Percentiles rank a stretch among this genome's conserved stretches.
phyloP scores from a whole-genome alignment of 2,797 vertebrate genomes.

The Chelon auratus region DNA sequence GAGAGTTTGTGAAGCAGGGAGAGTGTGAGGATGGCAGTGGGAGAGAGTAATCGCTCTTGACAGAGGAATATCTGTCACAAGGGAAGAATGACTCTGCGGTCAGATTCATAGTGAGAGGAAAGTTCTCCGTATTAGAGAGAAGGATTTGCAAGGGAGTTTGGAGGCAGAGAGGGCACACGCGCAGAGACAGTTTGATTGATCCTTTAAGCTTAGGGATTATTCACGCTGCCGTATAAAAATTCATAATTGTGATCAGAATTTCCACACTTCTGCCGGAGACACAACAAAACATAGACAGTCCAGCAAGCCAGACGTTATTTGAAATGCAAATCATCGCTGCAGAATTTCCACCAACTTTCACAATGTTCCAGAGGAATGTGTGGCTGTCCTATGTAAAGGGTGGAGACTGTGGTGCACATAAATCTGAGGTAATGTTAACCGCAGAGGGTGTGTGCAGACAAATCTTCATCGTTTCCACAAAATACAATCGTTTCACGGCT shows the following conservation, averaged over 20 bases:
- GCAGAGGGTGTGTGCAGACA: constrained; percentile 65
- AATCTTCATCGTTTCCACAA: constrained; percentile 67
- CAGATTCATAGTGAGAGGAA: constrained; percentile 62
- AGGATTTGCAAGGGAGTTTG: constrained; percentile 55
- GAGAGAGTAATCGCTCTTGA: constrained; percentile 67
- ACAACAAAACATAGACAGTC: constrained; percentile 7
- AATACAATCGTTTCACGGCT: constrained; percentile 69
- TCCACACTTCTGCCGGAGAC: constrained; percentile 43
- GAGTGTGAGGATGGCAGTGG: constrained; percentile 56
- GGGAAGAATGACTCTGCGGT: constrained; percentile 67
- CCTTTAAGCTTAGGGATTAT: constrained; percentile 37
- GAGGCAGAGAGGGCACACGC: constrained; percentile 45
- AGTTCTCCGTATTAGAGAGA: constrained; percentile 60
- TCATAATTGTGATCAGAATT: constrained; percentile 60
- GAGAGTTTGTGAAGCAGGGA: constrained; percentile 34
- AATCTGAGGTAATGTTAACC: constrained; percentile 70
- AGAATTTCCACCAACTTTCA: constrained; percentile 36
- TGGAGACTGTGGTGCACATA: constrained; percentile 61
- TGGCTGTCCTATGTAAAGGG: constrained; percentile 41
- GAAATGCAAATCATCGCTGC: constrained; percentile 12
- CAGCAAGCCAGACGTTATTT: constrained; percentile 12
- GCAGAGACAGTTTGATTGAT: constrained; percentile 43
- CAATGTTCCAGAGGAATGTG: constrained; percentile 39
- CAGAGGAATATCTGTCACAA: constrained; percentile 72
- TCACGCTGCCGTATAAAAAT: constrained; percentile 42